phyloP scores from a whole-genome alignment of 2,888 invertebrate genomes.

The Stenodera caucasica region DNA sequence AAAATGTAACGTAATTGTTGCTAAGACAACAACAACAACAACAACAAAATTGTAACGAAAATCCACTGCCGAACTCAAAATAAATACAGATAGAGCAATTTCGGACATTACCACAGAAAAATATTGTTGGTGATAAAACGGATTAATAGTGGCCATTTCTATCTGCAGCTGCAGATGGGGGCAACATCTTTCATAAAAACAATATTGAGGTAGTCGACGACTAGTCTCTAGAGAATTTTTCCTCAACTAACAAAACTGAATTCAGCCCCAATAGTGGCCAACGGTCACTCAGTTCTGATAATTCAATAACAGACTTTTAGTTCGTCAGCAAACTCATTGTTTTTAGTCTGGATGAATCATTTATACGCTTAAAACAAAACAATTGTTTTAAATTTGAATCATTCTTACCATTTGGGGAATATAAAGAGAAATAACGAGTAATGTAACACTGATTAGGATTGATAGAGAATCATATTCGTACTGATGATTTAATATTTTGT shows the following conservation, averaged over 20 bases:
- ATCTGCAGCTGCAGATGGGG: constrained; percentile 30
- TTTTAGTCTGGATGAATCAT: constrained; percentile 21
- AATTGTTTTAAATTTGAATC: constrained; percentile 2
- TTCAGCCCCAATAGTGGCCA: constrained; percentile 40
- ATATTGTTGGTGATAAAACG: constrained; percentile 32
- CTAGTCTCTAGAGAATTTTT: constrained; percentile 20
- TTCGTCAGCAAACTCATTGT: constrained; percentile 27
- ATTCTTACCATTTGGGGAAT: neutral
- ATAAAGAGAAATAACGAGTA: neutral
- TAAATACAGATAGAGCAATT: neutral
- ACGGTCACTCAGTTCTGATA: constrained; percentile 52
- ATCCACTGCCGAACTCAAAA: too few species aligned
- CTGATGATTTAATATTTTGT: neutral
- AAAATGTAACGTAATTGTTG: neutral
- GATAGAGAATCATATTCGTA: neutral
- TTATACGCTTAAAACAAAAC: constrained; percentile 14
- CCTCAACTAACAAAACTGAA: constrained; percentile 16
- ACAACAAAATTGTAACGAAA: neutral
- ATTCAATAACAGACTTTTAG: constrained; percentile 52
- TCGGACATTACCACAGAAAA: constrained; percentile 15
- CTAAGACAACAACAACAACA: constrained; percentile 13
- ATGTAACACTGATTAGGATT: neutral
- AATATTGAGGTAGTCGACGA: constrained; percentile 41
- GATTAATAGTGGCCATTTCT: constrained; percentile 29
- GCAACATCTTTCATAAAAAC: constrained; percentile 48